Evolutionary conservation across 1,140 invertebrate species (phyloP), one percentile per base, ranked within the genome.

Genomic region (Calephelis virginiensis): DNA sequence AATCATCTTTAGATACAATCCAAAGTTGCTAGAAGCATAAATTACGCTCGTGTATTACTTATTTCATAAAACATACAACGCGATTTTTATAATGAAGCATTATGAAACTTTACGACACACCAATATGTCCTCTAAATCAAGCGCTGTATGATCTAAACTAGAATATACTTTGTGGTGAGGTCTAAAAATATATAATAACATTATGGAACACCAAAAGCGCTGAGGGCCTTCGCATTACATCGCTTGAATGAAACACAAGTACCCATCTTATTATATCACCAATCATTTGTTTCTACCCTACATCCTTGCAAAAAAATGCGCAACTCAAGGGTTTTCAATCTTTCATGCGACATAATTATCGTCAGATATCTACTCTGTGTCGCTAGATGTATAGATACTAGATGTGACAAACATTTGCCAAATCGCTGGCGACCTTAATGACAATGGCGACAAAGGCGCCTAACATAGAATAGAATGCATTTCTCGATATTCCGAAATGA

Each of bases 281-380:
- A 72, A 79, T 71, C 77, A 74, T 80, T 82, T 79, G 76, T 74
- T 73, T 76, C 71, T 70, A 74, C 76, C 74, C 76, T 70, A 72
- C 63, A 71, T 74, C 77, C 68, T 73, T 75, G 64, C 76, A 72
- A 69, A 76, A 81, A 79, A 78, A 78, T 81, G 83, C 78, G 70
- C 82, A 80, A 72, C 74, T 80, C 75, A 75, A 84, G 81, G 77
- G 79, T 75, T 83, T 86, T 86, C 83, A 89, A 86, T 89, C 83
- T 89, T 85, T 86, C 80, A 83, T 77, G 78, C 82, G 78, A 76
- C 82, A 85, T 86, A 89, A 89, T 89, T 89, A 89, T 86, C 84
- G 77, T 83, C 78, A 77, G 81, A 89, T 87, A 80, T 69, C 50
- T 65, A 53, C 53, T 28, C 73, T 73, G 64, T 8, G 37, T 64